Evolutionary conservation across 2,888 invertebrate species (phyloP).

Genomic region (Hydrotaea diabolus): DNA sequence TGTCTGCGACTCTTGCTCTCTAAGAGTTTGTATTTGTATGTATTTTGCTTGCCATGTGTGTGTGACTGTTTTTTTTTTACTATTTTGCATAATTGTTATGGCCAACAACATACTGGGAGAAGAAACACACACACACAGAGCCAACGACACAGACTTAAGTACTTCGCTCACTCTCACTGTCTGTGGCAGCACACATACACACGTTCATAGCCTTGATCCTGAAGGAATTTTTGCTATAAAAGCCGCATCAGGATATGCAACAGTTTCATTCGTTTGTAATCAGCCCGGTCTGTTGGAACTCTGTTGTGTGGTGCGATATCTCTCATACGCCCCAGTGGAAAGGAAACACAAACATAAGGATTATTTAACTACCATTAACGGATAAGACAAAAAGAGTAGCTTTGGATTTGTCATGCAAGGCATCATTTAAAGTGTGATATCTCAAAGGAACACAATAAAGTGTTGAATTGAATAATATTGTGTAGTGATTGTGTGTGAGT

Average conservation of each 20-base stretch:
- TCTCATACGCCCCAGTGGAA: background rate
- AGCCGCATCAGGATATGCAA: slow-evolving; percentile 67
- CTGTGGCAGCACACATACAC: slow-evolving; percentile 18
- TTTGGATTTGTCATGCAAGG: background rate
- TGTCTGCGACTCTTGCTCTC: background rate
- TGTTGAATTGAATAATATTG: background rate
- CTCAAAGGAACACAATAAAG: background rate
- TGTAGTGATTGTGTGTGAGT: background rate
- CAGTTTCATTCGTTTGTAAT: slow-evolving; percentile 69
- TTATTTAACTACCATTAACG: slow-evolving; percentile 10
- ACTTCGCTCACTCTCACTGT: slow-evolving; percentile 1
- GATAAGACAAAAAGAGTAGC: slow-evolving; percentile 19
- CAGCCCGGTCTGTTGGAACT: slow-evolving; percentile 49
- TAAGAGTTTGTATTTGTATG: slow-evolving; percentile 13
- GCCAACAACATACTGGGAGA: slow-evolving; percentile 53
- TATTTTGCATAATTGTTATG: slow-evolving; percentile 70
- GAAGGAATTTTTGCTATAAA: slow-evolving; percentile 66
- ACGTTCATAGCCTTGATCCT: slow-evolving; percentile 42
- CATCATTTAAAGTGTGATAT: background rate
- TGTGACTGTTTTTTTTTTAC: slow-evolving; percentile 57
- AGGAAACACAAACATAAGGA: background rate
- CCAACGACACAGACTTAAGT: slow-evolving; percentile 10
- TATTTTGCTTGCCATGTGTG: slow-evolving; percentile 20
- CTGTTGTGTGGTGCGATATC: background rate
- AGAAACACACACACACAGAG: slow-evolving; percentile 35